Base-by-base conservation (phyloP, 2,113 vertebrate genomes). In the Tragelaphus strepsiceros region DNA sequence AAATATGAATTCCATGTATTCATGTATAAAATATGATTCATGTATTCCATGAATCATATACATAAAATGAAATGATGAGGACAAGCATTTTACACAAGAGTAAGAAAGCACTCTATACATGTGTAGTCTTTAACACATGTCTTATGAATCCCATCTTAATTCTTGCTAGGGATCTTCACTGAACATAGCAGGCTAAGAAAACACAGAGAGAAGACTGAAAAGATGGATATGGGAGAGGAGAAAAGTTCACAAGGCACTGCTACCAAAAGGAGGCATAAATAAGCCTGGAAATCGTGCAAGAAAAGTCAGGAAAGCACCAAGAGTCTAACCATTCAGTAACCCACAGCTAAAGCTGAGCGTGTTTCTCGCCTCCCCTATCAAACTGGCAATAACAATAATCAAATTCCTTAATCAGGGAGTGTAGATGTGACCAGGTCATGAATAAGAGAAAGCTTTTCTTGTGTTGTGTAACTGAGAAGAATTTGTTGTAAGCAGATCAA, bases 401-500 rank as follows among this genome's bases (percentile, higher is more conserved):
- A 89, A 91, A 96, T 96, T 91, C 71, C 82, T 97, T 97, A 95
- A 94, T 97, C 89, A 95, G 91, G 30, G 56, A 84, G 30, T 64
- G 1, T 16, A 88, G 71, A 77, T 46, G 49, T 97, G 94, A 96
- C 14, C 12, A 90, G 93, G 91, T 94, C 83, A 95, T 95, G 84
- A 95, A 96, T 11, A 96, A 94, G 80, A 94, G 84, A 96, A 97
- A 71, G 54, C 87, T 95, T 74, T 96, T 64, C 91, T 88, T 91
- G n/a, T 64, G 85, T 94, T 96, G 32, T 97, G 56, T 96, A 98
- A 94, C 62, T 58, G 30, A 96, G 82, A 94, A 91, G 86, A 97
- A 91, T 93, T 77, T 96, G 71, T 93, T 97, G 32, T 86, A 84
- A 95, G 78, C 61, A 96, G 78, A 97, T 97, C 97, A 97, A 89